Evolutionary conservation across 2,113 vertebrate species (phyloP), one percentile per base, ranked within the genome.

Genomic region (Narcine bancroftii): DNA sequence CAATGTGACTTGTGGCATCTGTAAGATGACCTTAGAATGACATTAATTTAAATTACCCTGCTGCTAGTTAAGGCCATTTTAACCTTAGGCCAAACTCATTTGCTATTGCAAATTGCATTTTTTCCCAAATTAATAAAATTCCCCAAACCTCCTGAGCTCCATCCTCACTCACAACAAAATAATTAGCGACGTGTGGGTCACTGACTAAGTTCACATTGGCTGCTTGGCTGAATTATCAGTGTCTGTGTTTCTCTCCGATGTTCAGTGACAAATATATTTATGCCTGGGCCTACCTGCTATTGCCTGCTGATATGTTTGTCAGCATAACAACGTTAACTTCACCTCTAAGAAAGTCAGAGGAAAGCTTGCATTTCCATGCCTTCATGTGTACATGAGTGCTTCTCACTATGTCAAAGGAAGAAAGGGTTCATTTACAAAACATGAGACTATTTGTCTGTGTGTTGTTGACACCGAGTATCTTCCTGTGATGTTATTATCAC

Each of bases 11-110:
- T 36, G 6, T 33, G n/a, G 47, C 17, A n/a, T 33, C 53, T 36
- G 81, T 21, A 60, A 24, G 36, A 60, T 63, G 81, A 87, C 53
- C 81, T 63, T 21, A 60, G 53, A 60, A 63, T 21, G 53, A 19
- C 81, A 87, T 87, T 87, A 87, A 87, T 87, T 87, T 87, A 87
- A 87, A 87, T 87, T 36, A 87, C 53, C n/a, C 81, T 17, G 56
- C 50, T 87, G 13, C 60, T 87, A 60, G 33, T 87, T 87, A 87
- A 87, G 53, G 60, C 33, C 53, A 87, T 63, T 63, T 87, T 87
- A 87, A 87, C 81, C 81, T 87, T 36, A 87, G 53, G 17, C 81
- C 81, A 85, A 60, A n/a, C 81, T 85, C 81, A 87, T 87, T 60
- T 87, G 81, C 53, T 87, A 5, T 60, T 87, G 56, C 53, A 87